These are phyloP conservation scores for Dichetophora obliterata DNA, from an alignment of 2,888 invertebrate genomes.

Conservation along the genomic window DNA sequence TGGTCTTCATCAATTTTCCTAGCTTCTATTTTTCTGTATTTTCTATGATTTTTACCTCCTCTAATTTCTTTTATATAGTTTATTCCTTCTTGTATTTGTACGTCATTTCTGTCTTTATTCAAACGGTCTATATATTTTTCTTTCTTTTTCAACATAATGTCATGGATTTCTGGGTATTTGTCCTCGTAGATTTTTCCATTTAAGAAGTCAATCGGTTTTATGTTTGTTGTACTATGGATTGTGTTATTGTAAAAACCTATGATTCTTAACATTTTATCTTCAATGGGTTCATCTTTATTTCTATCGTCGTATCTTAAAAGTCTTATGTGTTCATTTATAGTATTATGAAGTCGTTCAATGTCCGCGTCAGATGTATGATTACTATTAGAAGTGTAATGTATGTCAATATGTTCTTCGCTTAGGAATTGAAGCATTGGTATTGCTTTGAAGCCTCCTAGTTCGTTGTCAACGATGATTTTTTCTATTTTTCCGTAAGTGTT, in stretches of 20 bases:
- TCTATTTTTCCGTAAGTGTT: slow-evolving; percentile 17
- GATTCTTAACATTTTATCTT: background rate
- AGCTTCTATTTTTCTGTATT: slow-evolving; percentile 9
- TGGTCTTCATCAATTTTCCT: background rate
- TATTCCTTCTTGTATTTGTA: background rate
- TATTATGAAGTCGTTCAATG: slow-evolving; percentile 24
- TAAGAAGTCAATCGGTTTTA: slow-evolving; percentile 1
- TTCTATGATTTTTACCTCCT: slow-evolving; percentile 14
- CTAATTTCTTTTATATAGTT: slow-evolving; percentile 7
- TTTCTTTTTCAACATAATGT: background rate
- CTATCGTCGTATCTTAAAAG: too few relatives aligned
- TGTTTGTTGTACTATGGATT: slow-evolving; percentile 9
- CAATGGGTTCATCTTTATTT: slow-evolving; percentile 2
- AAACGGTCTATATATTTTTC: background rate
- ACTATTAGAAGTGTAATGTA: slow-evolving; percentile 26
- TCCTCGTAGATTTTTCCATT: background rate
- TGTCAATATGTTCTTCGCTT: slow-evolving; percentile 14
- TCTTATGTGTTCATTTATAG: too few relatives aligned
- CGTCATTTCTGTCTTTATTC: background rate
- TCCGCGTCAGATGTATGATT: slow-evolving; percentile 27
- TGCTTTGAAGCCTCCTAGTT: too few relatives aligned
- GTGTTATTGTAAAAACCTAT: slow-evolving; percentile 17
- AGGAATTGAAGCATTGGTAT: slow-evolving; percentile 18
- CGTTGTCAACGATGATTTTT: slow-evolving; percentile 2
- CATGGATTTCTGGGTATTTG: background rate